Evolutionary conservation across 2,888 invertebrate genomes (phyloP).

Genomic region (Calameuta pallipes): DNA sequence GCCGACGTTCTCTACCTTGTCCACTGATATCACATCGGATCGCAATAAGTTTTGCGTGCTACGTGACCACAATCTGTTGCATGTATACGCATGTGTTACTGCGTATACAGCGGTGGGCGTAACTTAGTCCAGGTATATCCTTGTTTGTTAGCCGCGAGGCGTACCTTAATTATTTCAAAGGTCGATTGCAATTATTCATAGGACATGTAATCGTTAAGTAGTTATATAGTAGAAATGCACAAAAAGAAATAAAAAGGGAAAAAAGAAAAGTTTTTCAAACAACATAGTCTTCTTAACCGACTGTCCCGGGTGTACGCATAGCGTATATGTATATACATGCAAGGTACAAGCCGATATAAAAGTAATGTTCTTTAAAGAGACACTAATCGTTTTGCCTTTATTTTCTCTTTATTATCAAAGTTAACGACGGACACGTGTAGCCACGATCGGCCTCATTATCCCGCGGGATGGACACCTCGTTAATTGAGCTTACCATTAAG

Average conservation of each 20-base stretch:
- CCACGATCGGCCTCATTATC: neutral
- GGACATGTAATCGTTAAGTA: neutral
- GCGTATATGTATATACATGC: neutral
- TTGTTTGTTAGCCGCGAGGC: neutral
- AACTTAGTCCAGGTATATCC: neutral
- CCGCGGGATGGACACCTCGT: neutral
- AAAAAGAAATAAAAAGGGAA: neutral
- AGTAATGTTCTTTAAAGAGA: neutral
- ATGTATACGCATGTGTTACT: neutral
- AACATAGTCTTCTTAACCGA: neutral
- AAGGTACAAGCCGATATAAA: neutral
- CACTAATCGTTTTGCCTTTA: neutral
- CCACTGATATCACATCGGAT: slow-evolving; percentile 34
- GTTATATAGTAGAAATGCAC: neutral
- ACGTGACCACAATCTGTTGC: slow-evolving; percentile 25
- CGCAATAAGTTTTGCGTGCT: slow-evolving; percentile 28
- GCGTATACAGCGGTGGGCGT: neutral
- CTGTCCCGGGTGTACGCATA: neutral
- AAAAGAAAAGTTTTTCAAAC: neutral
- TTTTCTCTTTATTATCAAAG: neutral
- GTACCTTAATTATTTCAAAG: slow-evolving; percentile 2
- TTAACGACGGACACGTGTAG: neutral
- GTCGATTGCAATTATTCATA: neutral
- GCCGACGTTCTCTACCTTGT: slow-evolving; percentile 9
- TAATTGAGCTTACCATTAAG: neutral